Evolutionary conservation across 2,888 invertebrate species (phyloP), one percentile per base, ranked within the genome.

Genomic region (Drosophila affinis): DNA sequence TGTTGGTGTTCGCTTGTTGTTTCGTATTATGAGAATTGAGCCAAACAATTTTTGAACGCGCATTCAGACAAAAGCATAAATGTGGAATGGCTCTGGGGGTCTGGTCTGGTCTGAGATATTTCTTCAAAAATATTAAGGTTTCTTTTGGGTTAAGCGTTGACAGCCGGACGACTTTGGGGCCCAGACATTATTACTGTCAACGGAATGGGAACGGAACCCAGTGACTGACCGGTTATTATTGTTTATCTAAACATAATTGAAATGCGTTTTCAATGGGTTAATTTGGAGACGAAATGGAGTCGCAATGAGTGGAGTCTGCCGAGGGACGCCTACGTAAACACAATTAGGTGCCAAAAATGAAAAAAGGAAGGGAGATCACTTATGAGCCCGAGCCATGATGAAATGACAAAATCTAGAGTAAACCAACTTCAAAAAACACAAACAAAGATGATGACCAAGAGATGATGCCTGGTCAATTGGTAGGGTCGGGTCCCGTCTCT

Each of bases 391-490:
- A 62, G 65, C 70, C 80, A 79, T 76, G 86, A 87, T 79, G 86
- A 87, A 78, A 85, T 85, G 87, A 88, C 89, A 77, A 77, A 87
- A 88, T 69, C 76, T 87, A 77, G 89, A 86, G 87, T 87, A 87
- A 88, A 74, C 78, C 72, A 76, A 68, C 71, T 75, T 72, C 69
- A 67, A 76, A 78, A 76, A 78, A 86, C 39, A 86, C 77, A 84
- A 77, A 81, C 69, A 78, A 56, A 47, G 76, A 54, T 52, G 57
- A 67, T 63, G 64, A 69, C 59, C 69, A 69, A n/a, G 65, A 47
- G 63, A 63, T 59, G 72, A 71, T 57, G 71, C 39, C 39, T 39
- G n/a, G 39, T 39, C 39, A n/a, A n/a, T 39, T 39, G 39, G 7
- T 39, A 7, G 39, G 39, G 7, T 6, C 5, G 44, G 34, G 3